These are phyloP conservation scores for Leptarthrus brevirostris DNA, from an alignment of 2,888 invertebrate genomes.

Conservation along the genomic window DNA sequence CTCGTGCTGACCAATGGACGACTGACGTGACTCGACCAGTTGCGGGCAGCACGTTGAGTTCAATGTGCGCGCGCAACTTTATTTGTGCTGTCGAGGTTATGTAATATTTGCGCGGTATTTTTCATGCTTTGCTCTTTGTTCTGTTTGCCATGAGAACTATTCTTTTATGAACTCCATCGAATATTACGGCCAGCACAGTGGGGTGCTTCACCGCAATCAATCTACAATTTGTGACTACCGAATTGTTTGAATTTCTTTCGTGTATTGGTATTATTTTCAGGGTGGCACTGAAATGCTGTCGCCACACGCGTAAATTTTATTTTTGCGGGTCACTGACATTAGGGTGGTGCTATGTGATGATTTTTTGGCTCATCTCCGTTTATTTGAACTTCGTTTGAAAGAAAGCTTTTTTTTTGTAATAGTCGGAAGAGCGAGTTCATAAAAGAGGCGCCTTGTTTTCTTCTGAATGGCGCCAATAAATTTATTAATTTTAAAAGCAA, in stretches of 20 bases:
- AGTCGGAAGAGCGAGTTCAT: no score
- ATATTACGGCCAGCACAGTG: no score
- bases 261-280: not conserved
- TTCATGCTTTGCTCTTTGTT: not conserved
- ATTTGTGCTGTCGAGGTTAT: not conserved
- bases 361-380: not conserved
- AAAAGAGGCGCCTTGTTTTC: no score
- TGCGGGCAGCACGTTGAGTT: constrained; percentile 25
- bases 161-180: not conserved
- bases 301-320: not conserved
- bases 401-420: no score
- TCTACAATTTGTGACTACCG: not conserved
- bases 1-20: constrained; percentile 12
- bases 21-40: not conserved
- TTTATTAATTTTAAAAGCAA: no score
- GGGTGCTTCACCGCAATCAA: no score
- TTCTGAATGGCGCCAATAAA: no score
- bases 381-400: not conserved
- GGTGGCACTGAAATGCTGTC: not conserved
- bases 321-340: constrained; percentile 15
- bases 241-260: not conserved
- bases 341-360: not conserved
- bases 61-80: constrained; percentile 42
- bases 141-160: not conserved
- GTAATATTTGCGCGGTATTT: constrained; percentile 29